Percentiles rank a stretch among this genome's conserved stretches.
Evolutionary conservation across 2,797 vertebrate genomes (phyloP).

Genomic region (Glossophaga mutica): DNA sequence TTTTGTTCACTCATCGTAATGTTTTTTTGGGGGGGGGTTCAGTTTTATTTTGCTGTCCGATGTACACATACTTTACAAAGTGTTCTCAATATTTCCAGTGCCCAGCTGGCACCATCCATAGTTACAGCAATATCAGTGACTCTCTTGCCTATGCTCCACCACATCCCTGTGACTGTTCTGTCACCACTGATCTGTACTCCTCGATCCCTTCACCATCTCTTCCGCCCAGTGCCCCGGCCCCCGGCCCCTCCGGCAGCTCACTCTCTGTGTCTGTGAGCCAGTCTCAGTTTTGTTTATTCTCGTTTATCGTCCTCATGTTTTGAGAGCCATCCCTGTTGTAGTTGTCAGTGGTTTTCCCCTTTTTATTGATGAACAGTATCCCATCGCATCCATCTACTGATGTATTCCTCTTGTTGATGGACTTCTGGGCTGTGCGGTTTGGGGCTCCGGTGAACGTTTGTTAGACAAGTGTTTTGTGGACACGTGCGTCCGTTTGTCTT

Average conservation of each 20-base stretch:
- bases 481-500: not conserved
- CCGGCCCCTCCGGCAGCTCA: not conserved
- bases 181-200: not conserved
- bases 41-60: not conserved
- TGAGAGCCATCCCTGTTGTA: not conserved
- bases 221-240: not conserved
- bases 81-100: not conserved
- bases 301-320: not conserved
- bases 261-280: not conserved
- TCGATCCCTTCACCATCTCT: not conserved
- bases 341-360: not conserved
- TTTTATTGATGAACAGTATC: not conserved
- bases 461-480: not conserved
- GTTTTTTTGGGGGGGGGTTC: not conserved
- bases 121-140: too few species aligned
- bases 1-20: not conserved
- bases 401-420: not conserved
- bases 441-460: not conserved
- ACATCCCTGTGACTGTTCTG: not conserved
- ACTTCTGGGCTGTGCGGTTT: not conserved
- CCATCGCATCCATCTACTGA: not conserved
- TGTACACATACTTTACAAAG: not conserved
- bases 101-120: not conserved
- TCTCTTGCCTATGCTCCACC: not conserved
- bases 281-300: not conserved